Conservation (phyloP, 2,888 invertebrate species). For the Dryomyza anilis region DNA sequence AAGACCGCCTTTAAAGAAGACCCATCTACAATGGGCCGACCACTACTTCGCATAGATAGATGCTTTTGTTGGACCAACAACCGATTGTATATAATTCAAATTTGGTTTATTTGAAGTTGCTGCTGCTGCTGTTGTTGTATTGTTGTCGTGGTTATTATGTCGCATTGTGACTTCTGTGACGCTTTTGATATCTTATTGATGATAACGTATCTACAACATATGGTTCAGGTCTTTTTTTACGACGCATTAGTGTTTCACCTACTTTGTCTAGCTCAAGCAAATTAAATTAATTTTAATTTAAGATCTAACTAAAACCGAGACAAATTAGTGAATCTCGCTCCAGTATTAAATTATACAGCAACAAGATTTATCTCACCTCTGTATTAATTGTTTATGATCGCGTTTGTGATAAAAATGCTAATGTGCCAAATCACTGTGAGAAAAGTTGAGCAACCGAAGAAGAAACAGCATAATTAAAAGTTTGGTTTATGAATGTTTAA, state of each 20-base stretch:
- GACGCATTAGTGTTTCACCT: too few species aligned
- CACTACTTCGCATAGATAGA: not conserved
- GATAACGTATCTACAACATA: constrained; percentile 24
- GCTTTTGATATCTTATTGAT: constrained; percentile 35
- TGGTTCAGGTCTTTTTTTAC: too few species aligned
- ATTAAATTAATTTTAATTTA: constrained; percentile 29
- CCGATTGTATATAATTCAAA: not conserved
- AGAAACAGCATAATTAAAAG: too few species aligned
- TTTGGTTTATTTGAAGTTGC: constrained; percentile 18
- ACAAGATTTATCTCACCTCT: constrained; percentile 39
- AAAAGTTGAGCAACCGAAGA: too few species aligned
- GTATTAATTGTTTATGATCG: constrained; percentile 38
- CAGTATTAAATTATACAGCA: constrained; percentile 38
- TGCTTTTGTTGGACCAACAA: constrained; percentile 18
- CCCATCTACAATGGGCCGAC: not conserved
- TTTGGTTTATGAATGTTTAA: too few species aligned
- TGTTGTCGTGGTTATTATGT: constrained; percentile 10
- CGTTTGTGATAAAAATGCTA: constrained; percentile 26
- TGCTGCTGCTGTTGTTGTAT: constrained; percentile 9
- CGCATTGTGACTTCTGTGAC: constrained; percentile 13
- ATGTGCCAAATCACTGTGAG: constrained; percentile 23
- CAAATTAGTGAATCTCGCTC: constrained; percentile 30
- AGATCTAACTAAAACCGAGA: constrained; percentile 26
- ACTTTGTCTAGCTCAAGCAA: too few species aligned
- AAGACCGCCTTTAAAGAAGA: too few species aligned